A percentile compares a stretch with the other conserved stretches of the same genome.
Evolutionary conservation across 2,888 invertebrate genomes (phyloP).

Genomic region (Margaritifera margaritifera): DNA sequence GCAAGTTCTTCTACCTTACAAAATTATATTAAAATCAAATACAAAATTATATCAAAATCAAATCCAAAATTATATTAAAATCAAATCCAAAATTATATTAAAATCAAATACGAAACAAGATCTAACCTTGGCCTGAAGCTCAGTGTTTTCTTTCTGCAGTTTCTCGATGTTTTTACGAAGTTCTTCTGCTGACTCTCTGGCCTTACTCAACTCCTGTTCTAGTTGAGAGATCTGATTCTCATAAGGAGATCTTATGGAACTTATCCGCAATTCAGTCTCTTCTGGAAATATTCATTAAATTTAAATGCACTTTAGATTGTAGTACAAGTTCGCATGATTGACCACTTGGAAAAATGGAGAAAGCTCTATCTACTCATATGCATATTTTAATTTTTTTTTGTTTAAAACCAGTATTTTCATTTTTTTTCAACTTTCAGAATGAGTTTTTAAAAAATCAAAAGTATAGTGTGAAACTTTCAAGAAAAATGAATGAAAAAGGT

Average conservation of each 20-base stretch:
- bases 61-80: constrained; percentile 1
- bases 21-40: neutral
- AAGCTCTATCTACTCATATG: too few species aligned
- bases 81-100: constrained; percentile 1
- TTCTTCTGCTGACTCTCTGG: constrained; percentile 8
- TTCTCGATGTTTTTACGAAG: constrained; percentile 43
- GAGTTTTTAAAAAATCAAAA: too few species aligned
- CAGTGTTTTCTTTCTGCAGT: constrained; percentile 54
- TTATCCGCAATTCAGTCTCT: constrained; percentile 31
- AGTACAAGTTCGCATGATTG: too few species aligned
- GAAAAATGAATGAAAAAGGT: too few species aligned
- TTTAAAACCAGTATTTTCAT: too few species aligned
- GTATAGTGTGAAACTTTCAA: too few species aligned
- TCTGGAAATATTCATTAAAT: constrained; percentile 28
- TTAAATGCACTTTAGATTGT: too few species aligned
- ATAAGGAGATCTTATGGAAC: constrained; percentile 41
- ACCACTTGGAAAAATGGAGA: too few species aligned
- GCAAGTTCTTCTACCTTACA: neutral
- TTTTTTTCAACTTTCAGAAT: too few species aligned
- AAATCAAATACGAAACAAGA: constrained; percentile 1
- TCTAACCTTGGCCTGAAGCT: constrained; percentile 60
- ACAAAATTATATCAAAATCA: constrained; percentile 1
- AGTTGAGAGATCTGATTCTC: constrained; percentile 47
- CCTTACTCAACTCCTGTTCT: constrained; percentile 43
- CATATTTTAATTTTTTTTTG: too few species aligned